Base-by-base conservation (phyloP, 2,113 vertebrate species). In the Mormyrus lacerda region DNA sequence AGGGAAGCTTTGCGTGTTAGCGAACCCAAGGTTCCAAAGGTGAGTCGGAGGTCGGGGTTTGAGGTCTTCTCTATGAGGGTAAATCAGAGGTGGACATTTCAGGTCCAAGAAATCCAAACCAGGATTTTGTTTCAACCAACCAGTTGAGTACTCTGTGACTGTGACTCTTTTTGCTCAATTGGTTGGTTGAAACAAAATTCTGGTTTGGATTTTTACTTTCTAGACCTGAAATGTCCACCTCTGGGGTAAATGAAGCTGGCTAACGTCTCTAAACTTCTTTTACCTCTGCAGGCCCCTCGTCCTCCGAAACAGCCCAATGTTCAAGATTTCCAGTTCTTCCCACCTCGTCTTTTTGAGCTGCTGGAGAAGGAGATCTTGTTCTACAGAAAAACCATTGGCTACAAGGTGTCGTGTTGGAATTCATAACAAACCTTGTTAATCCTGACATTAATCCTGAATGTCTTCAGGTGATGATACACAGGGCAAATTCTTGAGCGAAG, bases 321-420 rank as follows among this genome's bases (percentile, higher is more conserved):
- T 84, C 98, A 99, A 92, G 98, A 99, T 93, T 99, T 99, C 86
- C 98, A 99, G 93, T 99, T 99, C 92, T 99, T 99, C 90, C 98
- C 98, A 83, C 98, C 98, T 39, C 97, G 98, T 87, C 96, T 99
- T 51, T 99, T 99, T 95, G 98, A 99, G 92, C 96, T 99, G 27
- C 88, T 99, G 86, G 98, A 99, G 93, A 99, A 99, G 92, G 98
- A 99, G 93, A 99, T 99, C 93, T 95, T 99, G 3, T 99, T 97
- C 95, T 99, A 99, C 94, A 97, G 98, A 88, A 99, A 99, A 92
- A 99, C 98, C n/a, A 99, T 99, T 76, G 98, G 98, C 87, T 99
- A 99, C 94, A 99, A 99, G 97, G 98, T 99, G 17, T 4, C 3
- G 7, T 44, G 9, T n/a, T 88, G 87, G 35, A 45, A 53, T 0